Evolutionary conservation across 2,113 vertebrate genomes (phyloP).

Genomic region (Alosa alosa): DNA sequence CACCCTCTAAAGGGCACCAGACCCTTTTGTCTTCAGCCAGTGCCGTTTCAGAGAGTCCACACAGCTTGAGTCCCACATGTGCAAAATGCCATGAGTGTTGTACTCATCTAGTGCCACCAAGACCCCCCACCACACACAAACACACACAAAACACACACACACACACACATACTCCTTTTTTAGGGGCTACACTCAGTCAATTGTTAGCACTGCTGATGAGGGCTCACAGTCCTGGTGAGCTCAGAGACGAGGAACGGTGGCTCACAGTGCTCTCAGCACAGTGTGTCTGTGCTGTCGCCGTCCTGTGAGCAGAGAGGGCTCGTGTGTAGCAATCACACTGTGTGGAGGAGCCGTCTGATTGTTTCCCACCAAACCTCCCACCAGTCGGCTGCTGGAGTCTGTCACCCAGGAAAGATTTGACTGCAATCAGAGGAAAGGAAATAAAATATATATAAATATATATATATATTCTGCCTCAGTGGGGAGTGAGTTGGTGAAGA

Average conservation of each 20-base stretch:
- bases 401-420: not conserved
- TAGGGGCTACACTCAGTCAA: not conserved
- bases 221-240: not conserved
- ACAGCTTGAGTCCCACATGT: not conserved
- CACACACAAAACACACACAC: not conserved
- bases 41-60: not conserved
- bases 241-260: not conserved
- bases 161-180: slow-evolving; percentile 18
- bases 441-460: not conserved
- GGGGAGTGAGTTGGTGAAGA: not conserved
- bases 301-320: not conserved
- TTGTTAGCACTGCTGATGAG: not conserved
- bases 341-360: not conserved
- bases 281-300: not conserved
- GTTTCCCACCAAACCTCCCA: not conserved
- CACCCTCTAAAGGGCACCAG: slow-evolving; percentile 10
- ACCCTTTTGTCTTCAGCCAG: not conserved
- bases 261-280: not conserved
- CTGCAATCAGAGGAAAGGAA: not conserved
- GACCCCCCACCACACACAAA: slow-evolving; percentile 25
- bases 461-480: not conserved
- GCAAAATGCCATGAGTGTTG: slow-evolving; percentile 27
- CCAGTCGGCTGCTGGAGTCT: not conserved
- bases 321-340: not conserved
- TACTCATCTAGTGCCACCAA: not conserved